Conservation (phyloP, 2,797 vertebrate species). For the Sebastes iracundus region DNA sequence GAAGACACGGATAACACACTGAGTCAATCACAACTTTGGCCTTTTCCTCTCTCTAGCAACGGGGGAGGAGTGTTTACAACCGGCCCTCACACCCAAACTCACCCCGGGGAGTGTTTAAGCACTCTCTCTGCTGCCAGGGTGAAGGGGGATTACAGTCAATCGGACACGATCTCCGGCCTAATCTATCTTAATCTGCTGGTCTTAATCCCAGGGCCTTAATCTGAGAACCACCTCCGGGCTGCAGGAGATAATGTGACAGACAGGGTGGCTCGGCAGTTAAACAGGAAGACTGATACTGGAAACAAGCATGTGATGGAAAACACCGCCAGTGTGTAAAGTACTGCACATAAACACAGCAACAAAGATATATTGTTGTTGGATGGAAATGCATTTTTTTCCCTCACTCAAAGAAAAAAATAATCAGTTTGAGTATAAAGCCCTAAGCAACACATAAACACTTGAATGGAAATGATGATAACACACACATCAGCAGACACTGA, state of each 20-base stretch:
- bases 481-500: conserved; percentile 58
- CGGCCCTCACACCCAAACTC: conserved; percentile 27
- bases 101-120: conserved; percentile 54
- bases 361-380: background rate
- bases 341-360: background rate
- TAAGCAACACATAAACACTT: conserved; percentile 12
- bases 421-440: conserved; percentile 1
- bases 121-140: conserved; percentile 47
- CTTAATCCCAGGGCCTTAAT: conserved; percentile 79
- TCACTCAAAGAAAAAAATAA: background rate
- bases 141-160: conserved; percentile 79
- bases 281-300: conserved; percentile 35
- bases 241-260: conserved; percentile 67
- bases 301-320: conserved; percentile 36
- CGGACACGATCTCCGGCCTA: conserved; percentile 80
- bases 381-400: background rate
- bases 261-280: conserved; percentile 34
- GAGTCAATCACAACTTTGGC: conserved; percentile 25
- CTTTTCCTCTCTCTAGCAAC: conserved; percentile 38
- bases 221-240: conserved; percentile 75
- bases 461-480: background rate
- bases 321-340: background rate
- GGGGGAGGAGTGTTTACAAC: conserved; percentile 33
- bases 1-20: conserved; percentile 1
- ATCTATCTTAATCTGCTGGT: conserved; percentile 81